Evolutionary conservation across 1,140 invertebrate species (phyloP).

Genomic region (Euschistus heros): DNA sequence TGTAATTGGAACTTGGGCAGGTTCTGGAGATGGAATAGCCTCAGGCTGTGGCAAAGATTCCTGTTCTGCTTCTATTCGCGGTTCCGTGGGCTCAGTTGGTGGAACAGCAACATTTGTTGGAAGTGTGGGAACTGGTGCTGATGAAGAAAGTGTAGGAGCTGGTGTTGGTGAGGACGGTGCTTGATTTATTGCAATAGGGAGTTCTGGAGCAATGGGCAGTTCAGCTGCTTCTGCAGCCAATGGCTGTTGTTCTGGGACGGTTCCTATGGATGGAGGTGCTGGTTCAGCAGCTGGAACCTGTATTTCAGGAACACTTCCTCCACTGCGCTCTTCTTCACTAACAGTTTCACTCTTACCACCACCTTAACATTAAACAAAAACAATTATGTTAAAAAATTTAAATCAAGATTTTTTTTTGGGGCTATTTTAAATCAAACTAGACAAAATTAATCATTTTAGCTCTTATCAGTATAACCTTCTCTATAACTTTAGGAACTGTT

Average conservation of each 20-base stretch:
- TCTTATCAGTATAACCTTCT: too few relatives aligned
- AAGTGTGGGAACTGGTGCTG: conserved; percentile 6
- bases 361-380: background rate
- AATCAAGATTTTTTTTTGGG: too few relatives aligned
- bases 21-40: background rate
- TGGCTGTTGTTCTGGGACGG: conserved; percentile 7
- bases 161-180: conserved; percentile 9
- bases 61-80: conserved; percentile 12
- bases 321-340: background rate
- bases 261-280: background rate
- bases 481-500: too few relatives aligned
- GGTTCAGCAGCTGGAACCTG: conserved; percentile 1
- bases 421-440: too few relatives aligned
- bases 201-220: conserved; percentile 1
- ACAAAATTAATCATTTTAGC: too few relatives aligned
- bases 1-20: conserved; percentile 1
- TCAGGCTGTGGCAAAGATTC: conserved; percentile 26
- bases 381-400: too few relatives aligned
- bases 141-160: conserved; percentile 8
- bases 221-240: background rate
- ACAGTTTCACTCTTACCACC: background rate
- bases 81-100: conserved; percentile 4
- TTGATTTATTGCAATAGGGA: background rate
- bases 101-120: conserved; percentile 5
- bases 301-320: background rate